Percentiles rank a stretch among this genome's conserved stretches.
Evolutionary conservation across 2,797 vertebrate genomes (phyloP).

Genomic region (Gila robusta): DNA sequence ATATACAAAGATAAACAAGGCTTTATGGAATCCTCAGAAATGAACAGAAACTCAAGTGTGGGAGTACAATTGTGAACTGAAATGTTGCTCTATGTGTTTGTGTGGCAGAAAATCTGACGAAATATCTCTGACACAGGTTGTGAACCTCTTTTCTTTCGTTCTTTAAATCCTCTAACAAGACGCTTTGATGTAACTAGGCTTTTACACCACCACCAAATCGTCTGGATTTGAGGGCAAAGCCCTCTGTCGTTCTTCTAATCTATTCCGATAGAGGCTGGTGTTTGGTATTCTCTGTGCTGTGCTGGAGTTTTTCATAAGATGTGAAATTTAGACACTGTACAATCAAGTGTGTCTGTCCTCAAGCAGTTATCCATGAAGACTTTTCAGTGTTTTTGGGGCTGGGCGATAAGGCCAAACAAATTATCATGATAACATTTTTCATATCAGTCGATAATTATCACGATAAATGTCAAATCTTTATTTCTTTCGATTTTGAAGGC

Average conservation of each 20-base stretch:
- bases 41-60: neutral
- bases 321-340: neutral
- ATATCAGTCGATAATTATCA: too few relatives aligned
- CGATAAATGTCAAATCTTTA: too few relatives aligned
- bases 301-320: neutral
- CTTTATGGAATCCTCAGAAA: neutral
- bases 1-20: neutral
- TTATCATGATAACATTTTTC: too few relatives aligned
- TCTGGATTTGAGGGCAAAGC: conserved; percentile 55
- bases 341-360: neutral
- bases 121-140: conserved; percentile 50
- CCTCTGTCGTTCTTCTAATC: conserved; percentile 47
- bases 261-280: conserved; percentile 24
- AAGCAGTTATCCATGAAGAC: neutral
- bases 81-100: neutral
- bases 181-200: conserved; percentile 58
- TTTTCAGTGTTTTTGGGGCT: neutral
- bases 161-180: conserved; percentile 64
- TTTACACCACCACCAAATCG: conserved; percentile 57
- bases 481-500: neutral
- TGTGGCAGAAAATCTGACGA: conserved; percentile 33
- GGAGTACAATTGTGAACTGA: conserved; percentile 2
- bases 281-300: conserved; percentile 5
- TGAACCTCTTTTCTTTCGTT: conserved; percentile 55
- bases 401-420: neutral